Conservation (phyloP, 2,113 vertebrate genomes). For the Hyperopisus bebe region DNA sequence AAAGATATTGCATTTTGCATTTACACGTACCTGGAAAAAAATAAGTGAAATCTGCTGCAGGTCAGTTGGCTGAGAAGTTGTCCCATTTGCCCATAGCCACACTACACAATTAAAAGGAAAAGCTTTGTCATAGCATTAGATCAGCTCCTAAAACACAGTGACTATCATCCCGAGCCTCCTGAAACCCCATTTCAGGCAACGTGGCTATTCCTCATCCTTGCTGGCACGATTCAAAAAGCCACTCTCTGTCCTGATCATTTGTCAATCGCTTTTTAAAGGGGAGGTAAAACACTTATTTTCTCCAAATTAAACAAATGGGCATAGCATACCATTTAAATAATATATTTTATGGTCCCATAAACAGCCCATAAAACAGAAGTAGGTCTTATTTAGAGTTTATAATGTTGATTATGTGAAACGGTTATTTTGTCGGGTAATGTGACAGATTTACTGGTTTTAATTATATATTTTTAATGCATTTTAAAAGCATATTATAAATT, state of each 20-base stretch:
- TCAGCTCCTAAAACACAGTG: not conserved
- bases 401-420: not conserved
- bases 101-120: not conserved
- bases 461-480: not conserved
- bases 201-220: not conserved
- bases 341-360: constrained; percentile 3
- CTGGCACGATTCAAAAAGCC: not conserved
- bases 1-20: not conserved
- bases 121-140: not conserved
- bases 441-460: not conserved
- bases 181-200: not conserved
- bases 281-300: not conserved
- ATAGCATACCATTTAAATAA: constrained; percentile 3
- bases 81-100: not conserved
- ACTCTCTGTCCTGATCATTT: not conserved
- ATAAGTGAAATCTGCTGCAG: not conserved
- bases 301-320: not conserved
- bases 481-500: not conserved
- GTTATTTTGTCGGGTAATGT: not conserved
- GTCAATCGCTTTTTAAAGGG: not conserved
- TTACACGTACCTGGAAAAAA: not conserved
- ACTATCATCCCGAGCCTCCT: not conserved
- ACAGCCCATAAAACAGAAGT: not conserved
- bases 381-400: constrained; percentile 3
- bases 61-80: not conserved